Evolutionary conservation across 2,888 invertebrate species (phyloP).

Genomic region (Griposia aprilina): DNA sequence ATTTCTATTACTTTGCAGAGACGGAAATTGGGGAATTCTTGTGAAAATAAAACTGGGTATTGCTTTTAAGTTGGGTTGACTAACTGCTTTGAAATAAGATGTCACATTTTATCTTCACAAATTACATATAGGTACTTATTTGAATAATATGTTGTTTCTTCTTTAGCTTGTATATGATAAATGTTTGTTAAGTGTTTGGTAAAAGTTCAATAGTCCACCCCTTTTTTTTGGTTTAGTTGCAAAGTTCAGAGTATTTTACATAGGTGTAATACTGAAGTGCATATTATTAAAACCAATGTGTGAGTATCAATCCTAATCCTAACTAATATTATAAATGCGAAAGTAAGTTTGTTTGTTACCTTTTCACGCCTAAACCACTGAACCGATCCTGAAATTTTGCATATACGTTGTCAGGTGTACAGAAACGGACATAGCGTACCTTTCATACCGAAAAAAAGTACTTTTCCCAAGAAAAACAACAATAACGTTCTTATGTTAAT

Average conservation of each 20-base stretch:
- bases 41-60: conserved; percentile 45
- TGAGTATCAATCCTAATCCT: not conserved
- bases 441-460: too few species aligned
- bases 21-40: conserved; percentile 47
- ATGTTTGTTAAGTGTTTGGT: not conserved
- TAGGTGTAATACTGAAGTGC: not conserved
- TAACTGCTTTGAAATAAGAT: conserved; percentile 21
- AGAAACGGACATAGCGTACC: too few species aligned
- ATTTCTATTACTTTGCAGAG: conserved; percentile 51
- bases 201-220: not conserved
- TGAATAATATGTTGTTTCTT: conserved; percentile 12
- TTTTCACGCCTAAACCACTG: too few species aligned
- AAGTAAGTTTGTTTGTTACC: too few species aligned
- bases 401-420: too few species aligned
- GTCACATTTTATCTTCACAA: conserved; percentile 29
- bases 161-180: not conserved
- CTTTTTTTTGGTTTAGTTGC: not conserved
- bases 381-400: too few species aligned
- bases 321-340: too few species aligned
- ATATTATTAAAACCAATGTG: too few species aligned
- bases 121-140: conserved; percentile 1
- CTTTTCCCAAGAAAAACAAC: too few species aligned
- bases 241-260: not conserved
- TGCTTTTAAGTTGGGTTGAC: conserved; percentile 38
- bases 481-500: too few species aligned